A percentile compares a stretch with the other conserved stretches of the same genome.
phyloP scores from a whole-genome alignment of 2,113 vertebrate genomes.

The Xenotilapia longispinis region DNA sequence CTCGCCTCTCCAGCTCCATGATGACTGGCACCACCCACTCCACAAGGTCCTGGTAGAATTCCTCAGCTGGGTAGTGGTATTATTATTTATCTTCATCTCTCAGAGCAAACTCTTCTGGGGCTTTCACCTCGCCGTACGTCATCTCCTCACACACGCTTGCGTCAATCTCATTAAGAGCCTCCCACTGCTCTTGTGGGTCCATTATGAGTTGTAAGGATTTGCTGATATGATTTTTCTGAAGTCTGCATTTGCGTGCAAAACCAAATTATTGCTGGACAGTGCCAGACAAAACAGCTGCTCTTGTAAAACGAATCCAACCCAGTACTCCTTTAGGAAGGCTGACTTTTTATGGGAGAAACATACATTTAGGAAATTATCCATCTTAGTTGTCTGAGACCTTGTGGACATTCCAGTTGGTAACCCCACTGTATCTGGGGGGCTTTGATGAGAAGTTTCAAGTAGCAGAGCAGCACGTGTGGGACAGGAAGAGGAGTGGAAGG shows the following conservation, averaged over 20 bases:
- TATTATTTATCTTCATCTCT: background rate
- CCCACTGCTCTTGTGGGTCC: background rate
- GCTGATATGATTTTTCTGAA: background rate
- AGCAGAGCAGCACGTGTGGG: slow-evolving; percentile 43
- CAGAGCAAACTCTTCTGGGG: background rate
- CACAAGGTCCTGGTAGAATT: background rate
- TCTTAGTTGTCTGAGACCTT: background rate
- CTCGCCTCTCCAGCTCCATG: background rate
- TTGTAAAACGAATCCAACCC: background rate
- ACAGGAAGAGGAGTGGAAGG: slow-evolving; percentile 55
- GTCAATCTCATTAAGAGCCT: background rate
- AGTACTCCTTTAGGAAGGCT: background rate
- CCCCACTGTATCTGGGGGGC: background rate
- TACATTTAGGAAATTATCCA: background rate
- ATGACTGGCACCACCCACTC: background rate
- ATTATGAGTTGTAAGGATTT: background rate
- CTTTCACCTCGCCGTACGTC: background rate
- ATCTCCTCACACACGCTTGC: background rate
- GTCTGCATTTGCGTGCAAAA: background rate
- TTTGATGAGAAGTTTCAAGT: slow-evolving; percentile 26
- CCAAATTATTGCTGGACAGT: background rate
- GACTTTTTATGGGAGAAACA: background rate
- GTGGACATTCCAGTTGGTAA: background rate
- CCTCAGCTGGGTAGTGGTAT: background rate
- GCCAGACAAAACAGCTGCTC: background rate